A percentile compares a stretch with the other conserved stretches of the same genome.
These are phyloP conservation scores for Sericinus montela DNA, from an alignment of 2,888 invertebrate species.

Conservation along the genomic window DNA sequence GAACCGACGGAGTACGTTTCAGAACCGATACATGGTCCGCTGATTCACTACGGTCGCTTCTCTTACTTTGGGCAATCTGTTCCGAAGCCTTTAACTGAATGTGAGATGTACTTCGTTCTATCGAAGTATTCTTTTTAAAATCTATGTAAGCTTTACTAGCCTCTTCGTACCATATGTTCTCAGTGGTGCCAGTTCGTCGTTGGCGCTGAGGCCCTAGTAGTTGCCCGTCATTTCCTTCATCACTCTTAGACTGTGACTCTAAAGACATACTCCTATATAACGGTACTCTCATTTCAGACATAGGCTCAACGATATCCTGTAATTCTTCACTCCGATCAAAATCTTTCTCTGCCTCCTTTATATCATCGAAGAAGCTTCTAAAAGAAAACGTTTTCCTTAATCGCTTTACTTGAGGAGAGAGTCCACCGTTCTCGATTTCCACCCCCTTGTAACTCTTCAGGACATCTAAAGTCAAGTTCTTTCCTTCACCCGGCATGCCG, in stretches of 20 bases:
- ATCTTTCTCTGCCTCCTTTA: constrained; percentile 34
- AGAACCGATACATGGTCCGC: constrained; percentile 21
- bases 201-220: constrained; percentile 33
- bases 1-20: constrained; percentile 19
- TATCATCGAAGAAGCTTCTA: constrained; percentile 30
- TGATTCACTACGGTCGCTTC: constrained; percentile 20
- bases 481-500: constrained; percentile 39
- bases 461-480: constrained; percentile 44
- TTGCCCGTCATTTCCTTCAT: constrained; percentile 25
- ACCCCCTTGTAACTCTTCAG: constrained; percentile 57
- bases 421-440: constrained; percentile 34
- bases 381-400: constrained; percentile 54
- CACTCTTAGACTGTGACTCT: constrained; percentile 13
- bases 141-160: constrained; percentile 34
- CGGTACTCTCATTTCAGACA: constrained; percentile 29
- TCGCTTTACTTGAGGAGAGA: constrained; percentile 56
- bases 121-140: constrained; percentile 51
- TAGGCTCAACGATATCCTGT: constrained; percentile 29
- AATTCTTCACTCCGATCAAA: constrained; percentile 28
- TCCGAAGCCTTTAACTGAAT: constrained; percentile 48
- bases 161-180: constrained; percentile 38
- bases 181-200: constrained; percentile 39
- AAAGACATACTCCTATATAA: constrained; percentile 6
- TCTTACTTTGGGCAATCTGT: constrained; percentile 31
- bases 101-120: constrained; percentile 36